Evolutionary conservation across 2,888 invertebrate genomes (phyloP).

Genomic region (Eristalis intricaria): DNA sequence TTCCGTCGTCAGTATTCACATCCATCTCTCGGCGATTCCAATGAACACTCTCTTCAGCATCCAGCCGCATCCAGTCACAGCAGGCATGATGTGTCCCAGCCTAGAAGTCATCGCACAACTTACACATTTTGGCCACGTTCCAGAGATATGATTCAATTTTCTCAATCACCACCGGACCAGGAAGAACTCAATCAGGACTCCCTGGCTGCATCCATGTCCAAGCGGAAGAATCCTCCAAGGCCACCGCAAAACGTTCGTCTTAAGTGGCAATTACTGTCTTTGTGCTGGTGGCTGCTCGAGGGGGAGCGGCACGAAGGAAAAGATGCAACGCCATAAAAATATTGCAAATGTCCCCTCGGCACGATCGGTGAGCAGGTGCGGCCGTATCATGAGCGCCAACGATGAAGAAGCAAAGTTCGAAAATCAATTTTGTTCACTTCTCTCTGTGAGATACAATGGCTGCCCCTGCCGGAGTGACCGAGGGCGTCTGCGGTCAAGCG

Average conservation of each 20-base stretch:
- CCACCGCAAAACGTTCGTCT: slow-evolving; percentile 63
- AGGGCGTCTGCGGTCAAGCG: slow-evolving; percentile 66
- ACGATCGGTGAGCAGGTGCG: slow-evolving; percentile 37
- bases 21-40: background rate
- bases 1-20: background rate
- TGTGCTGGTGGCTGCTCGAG: background rate
- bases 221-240: slow-evolving; percentile 30
- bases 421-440: slow-evolving; percentile 68
- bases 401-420: background rate
- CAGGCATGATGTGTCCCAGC: slow-evolving; percentile 51
- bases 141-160: slow-evolving; percentile 69
- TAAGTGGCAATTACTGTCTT: slow-evolving; percentile 68
- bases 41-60: slow-evolving; percentile 28
- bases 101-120: slow-evolving; percentile 33
- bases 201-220: background rate
- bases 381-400: slow-evolving; percentile 16
- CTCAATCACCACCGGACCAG: slow-evolving; percentile 38
- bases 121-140: slow-evolving; percentile 57
- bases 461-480: slow-evolving; percentile 40
- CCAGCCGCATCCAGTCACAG: background rate
- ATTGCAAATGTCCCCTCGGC: slow-evolving; percentile 48
- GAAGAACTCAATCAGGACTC: slow-evolving; percentile 22
- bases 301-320: background rate
- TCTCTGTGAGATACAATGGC: slow-evolving; percentile 45
- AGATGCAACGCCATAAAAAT: slow-evolving; percentile 57